phyloP scores from a whole-genome alignment of 2,113 vertebrate genomes.

The Cavia porcellus region DNA sequence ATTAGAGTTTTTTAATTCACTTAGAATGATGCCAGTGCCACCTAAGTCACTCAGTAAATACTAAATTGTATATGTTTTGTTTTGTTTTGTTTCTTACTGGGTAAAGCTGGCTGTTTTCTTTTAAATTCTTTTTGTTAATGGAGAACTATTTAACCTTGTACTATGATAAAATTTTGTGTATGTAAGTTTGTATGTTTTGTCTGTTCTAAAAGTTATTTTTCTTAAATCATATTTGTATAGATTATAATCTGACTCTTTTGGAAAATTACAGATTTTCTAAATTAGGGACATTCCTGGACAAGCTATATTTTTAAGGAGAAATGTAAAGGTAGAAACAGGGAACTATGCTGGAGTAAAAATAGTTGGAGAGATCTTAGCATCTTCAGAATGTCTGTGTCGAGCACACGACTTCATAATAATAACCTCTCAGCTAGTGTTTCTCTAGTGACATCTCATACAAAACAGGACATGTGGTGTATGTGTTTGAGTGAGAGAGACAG shows the following conservation, averaged over 20 bases:
- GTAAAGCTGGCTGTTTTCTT: neutral
- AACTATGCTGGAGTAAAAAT: neutral
- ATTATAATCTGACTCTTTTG: conserved; percentile 36
- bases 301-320: neutral
- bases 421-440: neutral
- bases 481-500: neutral
- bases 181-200: neutral
- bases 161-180: neutral
- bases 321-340: neutral
- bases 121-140: neutral
- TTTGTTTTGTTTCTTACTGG: neutral
- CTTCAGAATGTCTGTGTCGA: neutral
- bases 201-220: neutral
- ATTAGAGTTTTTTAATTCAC: neutral
- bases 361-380: neutral
- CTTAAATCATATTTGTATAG: neutral
- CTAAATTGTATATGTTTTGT: neutral
- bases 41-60: neutral
- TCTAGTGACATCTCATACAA: neutral
- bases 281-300: conserved; percentile 24
- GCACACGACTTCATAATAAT: neutral
- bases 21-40: neutral
- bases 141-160: neutral
- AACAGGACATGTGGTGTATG: neutral
- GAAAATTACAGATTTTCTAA: conserved; percentile 35